Conservation (phyloP, 1,140 invertebrate species). For the Platyscapa corneri region DNA sequence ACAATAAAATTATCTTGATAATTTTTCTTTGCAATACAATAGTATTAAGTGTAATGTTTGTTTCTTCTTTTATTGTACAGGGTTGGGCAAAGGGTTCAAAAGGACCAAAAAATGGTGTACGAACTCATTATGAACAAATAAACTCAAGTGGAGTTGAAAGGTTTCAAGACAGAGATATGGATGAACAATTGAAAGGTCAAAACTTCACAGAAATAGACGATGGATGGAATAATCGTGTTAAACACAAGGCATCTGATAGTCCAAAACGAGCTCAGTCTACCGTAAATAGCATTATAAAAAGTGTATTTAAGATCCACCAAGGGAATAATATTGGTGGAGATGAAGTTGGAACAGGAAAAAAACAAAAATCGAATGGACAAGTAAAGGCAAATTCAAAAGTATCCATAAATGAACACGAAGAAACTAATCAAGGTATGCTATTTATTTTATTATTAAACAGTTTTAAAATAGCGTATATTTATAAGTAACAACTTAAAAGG, state of each 20-base stretch:
- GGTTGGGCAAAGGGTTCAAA: constrained; percentile 40
- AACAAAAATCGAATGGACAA: constrained; percentile 61
- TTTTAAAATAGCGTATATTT: background rate
- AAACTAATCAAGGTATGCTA: constrained; percentile 50
- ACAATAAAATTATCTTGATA: too few species aligned
- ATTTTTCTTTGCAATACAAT: too few species aligned
- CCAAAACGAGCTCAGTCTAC: constrained; percentile 63
- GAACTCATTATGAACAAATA: constrained; percentile 28
- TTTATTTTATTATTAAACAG: background rate
- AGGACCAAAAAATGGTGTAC: constrained; percentile 42
- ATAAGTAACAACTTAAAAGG: too few species aligned
- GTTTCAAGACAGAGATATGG: constrained; percentile 30
- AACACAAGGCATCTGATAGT: constrained; percentile 55
- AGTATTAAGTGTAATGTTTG: background rate
- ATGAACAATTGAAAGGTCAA: constrained; percentile 37
- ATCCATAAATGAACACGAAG: constrained; percentile 56
- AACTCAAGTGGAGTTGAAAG: constrained; percentile 25
- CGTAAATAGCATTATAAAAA: constrained; percentile 65
- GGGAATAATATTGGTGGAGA: constrained; percentile 51
- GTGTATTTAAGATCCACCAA: constrained; percentile 63
- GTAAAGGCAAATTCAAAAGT: constrained; percentile 52
- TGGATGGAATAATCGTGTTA: constrained; percentile 34
- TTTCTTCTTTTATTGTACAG: background rate
- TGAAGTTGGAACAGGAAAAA: constrained; percentile 53
- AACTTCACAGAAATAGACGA: constrained; percentile 12